Percentiles rank a stretch among this genome's conserved stretches.
phyloP scores from a whole-genome alignment of 1,140 invertebrate species.

The Maconellicoccus hirsutus region DNA sequence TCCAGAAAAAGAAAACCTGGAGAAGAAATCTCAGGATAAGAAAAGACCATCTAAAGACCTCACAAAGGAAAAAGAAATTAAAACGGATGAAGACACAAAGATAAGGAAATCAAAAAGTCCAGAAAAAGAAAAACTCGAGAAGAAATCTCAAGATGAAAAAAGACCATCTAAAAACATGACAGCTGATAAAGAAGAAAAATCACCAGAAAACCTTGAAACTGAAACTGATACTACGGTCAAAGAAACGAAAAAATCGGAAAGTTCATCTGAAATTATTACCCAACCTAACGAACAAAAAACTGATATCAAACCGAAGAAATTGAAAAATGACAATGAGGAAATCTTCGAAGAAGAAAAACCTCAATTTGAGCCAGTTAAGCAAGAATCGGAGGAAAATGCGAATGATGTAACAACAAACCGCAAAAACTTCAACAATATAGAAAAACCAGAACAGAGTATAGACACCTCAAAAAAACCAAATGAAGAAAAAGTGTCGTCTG shows the following conservation, averaged over 20 bases:
- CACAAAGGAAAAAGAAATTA: constrained; percentile 26
- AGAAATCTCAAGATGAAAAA: constrained; percentile 12
- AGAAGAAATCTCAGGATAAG: not conserved
- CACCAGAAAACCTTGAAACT: constrained; percentile 23
- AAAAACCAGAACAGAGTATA: constrained; percentile 32
- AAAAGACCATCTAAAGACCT: constrained; percentile 6
- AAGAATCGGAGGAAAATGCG: constrained; percentile 11
- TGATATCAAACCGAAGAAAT: constrained; percentile 25
- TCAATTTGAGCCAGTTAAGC: not conserved
- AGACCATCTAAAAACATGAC: constrained; percentile 27
- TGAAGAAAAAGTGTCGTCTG: constrained; percentile 32
- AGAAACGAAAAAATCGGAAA: constrained; percentile 32
- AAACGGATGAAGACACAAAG: constrained; percentile 9
- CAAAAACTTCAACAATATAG: constrained; percentile 33
- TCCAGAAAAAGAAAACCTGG: constrained; percentile 17
- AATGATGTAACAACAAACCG: constrained; percentile 15
- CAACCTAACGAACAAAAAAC: constrained; percentile 24
- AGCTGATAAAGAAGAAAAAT: constrained; percentile 30
- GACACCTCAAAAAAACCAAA: constrained; percentile 30
- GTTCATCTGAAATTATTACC: constrained; percentile 28
- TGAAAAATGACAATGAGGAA: constrained; percentile 24
- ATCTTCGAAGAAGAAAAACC: constrained; percentile 26
- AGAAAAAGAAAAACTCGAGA: constrained; percentile 22
- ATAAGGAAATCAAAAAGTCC: constrained; percentile 4
- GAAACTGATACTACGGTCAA: constrained; percentile 27